phyloP scores from a whole-genome alignment of 1,140 invertebrate species.

The Trinorchestia longiramus region DNA sequence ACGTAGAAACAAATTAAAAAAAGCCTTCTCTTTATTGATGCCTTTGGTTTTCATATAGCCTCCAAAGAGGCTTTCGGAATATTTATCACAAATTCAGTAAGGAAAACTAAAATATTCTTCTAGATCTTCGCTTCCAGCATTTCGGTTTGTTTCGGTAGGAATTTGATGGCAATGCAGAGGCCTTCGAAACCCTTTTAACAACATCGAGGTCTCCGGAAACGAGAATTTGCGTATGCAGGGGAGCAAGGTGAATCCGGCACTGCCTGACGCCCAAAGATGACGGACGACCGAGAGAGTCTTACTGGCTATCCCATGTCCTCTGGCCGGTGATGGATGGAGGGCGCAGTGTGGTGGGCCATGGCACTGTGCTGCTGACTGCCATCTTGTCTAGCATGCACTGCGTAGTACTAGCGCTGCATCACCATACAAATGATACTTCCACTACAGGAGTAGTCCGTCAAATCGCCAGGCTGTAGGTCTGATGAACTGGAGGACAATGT shows the following conservation, averaged over 20 bases:
- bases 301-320: conserved; percentile 24
- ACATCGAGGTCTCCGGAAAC: conserved; percentile 5
- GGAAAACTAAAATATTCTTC: not conserved
- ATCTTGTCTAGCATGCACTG: not conserved
- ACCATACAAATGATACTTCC: not conserved
- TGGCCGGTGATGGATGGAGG: conserved; percentile 20
- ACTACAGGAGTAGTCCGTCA: not conserved
- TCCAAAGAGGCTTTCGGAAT: not conserved
- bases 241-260: conserved; percentile 27
- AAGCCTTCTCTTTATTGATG: not conserved
- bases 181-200: not conserved
- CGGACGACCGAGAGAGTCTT: conserved; percentile 42
- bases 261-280: not conserved
- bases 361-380: not conserved
- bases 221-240: conserved; percentile 15
- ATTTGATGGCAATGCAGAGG: not conserved
- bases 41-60: not conserved
- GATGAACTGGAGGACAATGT: too few species aligned
- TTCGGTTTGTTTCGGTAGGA: not conserved
- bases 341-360: not conserved
- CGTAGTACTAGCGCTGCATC: not conserved
- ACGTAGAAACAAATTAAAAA: not conserved
- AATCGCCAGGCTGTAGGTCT: too few species aligned
- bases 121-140: not conserved
- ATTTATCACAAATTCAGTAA: not conserved